A percentile compares a stretch with the other conserved stretches of the same genome.
Conservation (phyloP, 30 jellyfish, hydroid and myxozoan species). For the Nemopilema nomurai region DNA sequence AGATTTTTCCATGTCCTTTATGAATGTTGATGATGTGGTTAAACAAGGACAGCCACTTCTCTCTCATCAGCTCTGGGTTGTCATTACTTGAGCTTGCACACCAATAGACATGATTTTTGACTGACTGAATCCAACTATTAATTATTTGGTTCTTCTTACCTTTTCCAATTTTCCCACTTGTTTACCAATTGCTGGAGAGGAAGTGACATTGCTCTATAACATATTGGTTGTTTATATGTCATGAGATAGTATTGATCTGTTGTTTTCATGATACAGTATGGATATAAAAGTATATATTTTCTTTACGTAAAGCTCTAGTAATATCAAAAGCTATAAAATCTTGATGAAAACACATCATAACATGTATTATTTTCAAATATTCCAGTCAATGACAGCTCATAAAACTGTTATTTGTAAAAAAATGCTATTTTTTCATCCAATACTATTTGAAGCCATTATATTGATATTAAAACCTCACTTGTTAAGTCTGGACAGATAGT, state of each 20-base stretch:
- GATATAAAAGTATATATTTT: background rate
- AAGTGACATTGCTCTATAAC: too few relatives aligned
- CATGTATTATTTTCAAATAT: background rate
- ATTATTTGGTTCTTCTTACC: too few relatives aligned
- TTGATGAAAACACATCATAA: background rate
- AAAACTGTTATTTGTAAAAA: background rate
- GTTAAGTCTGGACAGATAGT: background rate
- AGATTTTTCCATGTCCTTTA: constrained; percentile 6
- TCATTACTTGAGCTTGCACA: constrained; percentile 45
- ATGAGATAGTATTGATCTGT: background rate
- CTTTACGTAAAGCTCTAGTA: background rate
- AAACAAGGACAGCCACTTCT: constrained; percentile 40
- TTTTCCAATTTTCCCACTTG: too few relatives aligned
- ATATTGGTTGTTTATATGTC: background rate
- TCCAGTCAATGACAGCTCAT: background rate
- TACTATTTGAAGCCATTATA: background rate
- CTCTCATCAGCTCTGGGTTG: constrained; percentile 7
- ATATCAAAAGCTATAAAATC: background rate
- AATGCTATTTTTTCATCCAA: background rate
- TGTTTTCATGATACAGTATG: background rate
- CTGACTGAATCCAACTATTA: constrained; percentile 15
- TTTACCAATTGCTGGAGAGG: too few relatives aligned
- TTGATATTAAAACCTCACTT: constrained; percentile 2
- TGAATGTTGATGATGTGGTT: constrained; percentile 33
- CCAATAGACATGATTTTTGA: constrained; percentile 49